Conservation (phyloP, 2,113 vertebrate species). For the Clarias magur region DNA sequence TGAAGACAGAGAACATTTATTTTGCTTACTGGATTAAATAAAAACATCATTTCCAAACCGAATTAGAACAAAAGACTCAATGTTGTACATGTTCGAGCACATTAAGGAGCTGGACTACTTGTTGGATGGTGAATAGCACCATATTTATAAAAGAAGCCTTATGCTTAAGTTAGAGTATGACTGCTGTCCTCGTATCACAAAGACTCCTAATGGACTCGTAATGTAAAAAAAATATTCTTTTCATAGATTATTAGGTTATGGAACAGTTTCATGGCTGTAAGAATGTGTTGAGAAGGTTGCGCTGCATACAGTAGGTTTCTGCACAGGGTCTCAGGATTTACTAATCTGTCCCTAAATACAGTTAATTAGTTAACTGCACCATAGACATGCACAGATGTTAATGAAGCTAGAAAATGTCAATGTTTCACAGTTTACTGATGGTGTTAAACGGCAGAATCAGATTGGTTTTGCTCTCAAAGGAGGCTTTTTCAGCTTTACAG, state of each 20-base stretch:
- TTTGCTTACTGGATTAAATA: neutral
- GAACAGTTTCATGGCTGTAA: neutral
- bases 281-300: neutral
- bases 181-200: neutral
- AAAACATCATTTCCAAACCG: neutral
- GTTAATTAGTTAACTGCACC: neutral
- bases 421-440: conserved; percentile 3
- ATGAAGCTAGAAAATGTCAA: neutral
- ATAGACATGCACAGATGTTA: neutral
- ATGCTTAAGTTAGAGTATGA: neutral
- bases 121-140: neutral
- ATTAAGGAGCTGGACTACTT: neutral
- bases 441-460: neutral
- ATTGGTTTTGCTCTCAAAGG: neutral
- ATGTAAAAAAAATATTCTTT: neutral
- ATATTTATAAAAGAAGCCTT: neutral
- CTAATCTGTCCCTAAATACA: neutral
- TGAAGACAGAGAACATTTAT: neutral
- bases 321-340: neutral
- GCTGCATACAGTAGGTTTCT: neutral
- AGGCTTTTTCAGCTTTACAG: neutral
- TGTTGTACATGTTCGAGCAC: neutral
- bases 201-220: neutral
- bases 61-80: neutral
- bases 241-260: neutral